Conservation (phyloP, 2,888 invertebrate genomes). For the Pseudanteris insignis region DNA sequence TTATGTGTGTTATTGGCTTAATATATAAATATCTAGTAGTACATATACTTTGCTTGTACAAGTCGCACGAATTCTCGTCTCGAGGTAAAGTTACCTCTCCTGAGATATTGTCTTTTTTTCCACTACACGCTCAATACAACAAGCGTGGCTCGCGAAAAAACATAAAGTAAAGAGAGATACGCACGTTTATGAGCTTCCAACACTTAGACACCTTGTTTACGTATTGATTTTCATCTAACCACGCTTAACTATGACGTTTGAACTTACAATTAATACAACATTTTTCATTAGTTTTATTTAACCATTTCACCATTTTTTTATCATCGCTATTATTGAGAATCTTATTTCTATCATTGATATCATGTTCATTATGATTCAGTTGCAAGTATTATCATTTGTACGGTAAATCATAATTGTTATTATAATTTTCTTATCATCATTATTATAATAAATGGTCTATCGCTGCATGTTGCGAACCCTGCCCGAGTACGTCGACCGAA, state of each 20-base stretch:
- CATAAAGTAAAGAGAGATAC: slow-evolving; percentile 44
- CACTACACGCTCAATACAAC: slow-evolving; percentile 43
- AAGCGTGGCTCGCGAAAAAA: slow-evolving; percentile 45
- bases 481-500: slow-evolving; percentile 59
- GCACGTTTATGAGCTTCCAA: slow-evolving; percentile 40
- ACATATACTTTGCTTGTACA: slow-evolving; percentile 47
- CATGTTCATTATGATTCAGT: no score
- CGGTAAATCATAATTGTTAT: slow-evolving; percentile 3
- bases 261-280: no score
- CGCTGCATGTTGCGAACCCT: slow-evolving; percentile 61
- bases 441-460: slow-evolving; percentile 54
- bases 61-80: slow-evolving; percentile 38
- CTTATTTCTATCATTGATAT: neutral
- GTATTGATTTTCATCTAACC: slow-evolving; percentile 32
- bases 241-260: slow-evolving; percentile 39
- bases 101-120: slow-evolving; percentile 38
- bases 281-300: no score
- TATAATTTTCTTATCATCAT: slow-evolving; percentile 13
- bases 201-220: slow-evolving; percentile 32
- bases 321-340: no score
- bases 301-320: no score
- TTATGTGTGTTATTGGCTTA: slow-evolving; percentile 47
- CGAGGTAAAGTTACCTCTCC: slow-evolving; percentile 24
- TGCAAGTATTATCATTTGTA: no score
- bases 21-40: slow-evolving; percentile 44